Percentiles rank a stretch among this genome's conserved stretches.
Evolutionary conservation across 2,888 invertebrate species (phyloP).

Genomic region (Dorcus hopei): DNA sequence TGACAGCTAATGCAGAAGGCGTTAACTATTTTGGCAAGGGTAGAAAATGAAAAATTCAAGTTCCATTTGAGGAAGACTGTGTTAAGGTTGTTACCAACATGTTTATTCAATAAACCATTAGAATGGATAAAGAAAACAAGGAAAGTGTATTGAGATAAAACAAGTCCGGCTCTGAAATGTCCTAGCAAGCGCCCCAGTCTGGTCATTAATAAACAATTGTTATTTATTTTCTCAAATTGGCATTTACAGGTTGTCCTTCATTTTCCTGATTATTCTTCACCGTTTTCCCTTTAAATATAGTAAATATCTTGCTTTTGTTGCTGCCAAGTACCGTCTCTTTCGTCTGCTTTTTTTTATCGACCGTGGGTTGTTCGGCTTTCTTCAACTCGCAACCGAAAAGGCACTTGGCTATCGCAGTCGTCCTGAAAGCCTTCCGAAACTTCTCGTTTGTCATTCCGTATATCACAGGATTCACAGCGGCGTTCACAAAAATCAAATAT

Average conservation of each 20-base stretch:
- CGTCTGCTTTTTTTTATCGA: constrained; percentile 11
- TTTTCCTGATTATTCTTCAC: background rate
- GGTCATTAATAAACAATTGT: too few species aligned
- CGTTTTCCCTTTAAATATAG: constrained; percentile 18
- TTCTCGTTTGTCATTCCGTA: constrained; percentile 73
- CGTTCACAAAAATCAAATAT: constrained; percentile 67
- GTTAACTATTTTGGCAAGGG: too few species aligned
- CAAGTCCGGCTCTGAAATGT: too few species aligned
- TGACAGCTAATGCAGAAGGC: too few species aligned
- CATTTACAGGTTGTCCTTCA: background rate
- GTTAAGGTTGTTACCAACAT: too few species aligned
- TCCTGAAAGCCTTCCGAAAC: constrained; percentile 64
- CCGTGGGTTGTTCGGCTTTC: background rate
- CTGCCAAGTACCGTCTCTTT: constrained; percentile 17
- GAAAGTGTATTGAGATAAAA: too few species aligned
- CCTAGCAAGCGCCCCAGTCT: too few species aligned
- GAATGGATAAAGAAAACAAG: too few species aligned
- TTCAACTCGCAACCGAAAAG: constrained; percentile 12
- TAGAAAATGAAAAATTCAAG: too few species aligned
- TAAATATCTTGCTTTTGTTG: constrained; percentile 22
- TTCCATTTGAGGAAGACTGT: too few species aligned
- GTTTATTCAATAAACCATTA: too few species aligned
- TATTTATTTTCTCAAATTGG: background rate
- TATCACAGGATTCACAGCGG: constrained; percentile 73
- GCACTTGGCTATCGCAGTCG: constrained; percentile 9